Evolutionary conservation across 2,797 vertebrate species (phyloP).

Genomic region (Phalanger gymnotis): DNA sequence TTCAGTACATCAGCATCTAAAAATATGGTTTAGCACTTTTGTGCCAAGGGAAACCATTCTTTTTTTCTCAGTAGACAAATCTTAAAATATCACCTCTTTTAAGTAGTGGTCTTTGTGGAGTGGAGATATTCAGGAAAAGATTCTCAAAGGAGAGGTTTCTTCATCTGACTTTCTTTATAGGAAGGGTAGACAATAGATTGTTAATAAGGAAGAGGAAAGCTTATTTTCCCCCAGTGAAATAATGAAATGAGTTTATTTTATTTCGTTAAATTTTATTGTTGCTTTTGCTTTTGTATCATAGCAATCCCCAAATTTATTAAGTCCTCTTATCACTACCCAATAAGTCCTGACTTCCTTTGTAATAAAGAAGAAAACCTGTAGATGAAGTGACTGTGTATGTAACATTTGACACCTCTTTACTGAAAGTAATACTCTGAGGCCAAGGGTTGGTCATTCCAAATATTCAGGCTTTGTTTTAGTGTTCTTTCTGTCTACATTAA

Average conservation of each 20-base stretch:
- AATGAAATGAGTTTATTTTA: not conserved
- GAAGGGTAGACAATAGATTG: not conserved
- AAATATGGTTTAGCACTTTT: conserved; percentile 38
- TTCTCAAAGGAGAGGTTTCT: not conserved
- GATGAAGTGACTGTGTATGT: not conserved
- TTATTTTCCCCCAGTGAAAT: not conserved
- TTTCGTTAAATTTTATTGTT: not conserved
- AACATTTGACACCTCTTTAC: not conserved
- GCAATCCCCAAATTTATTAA: not conserved
- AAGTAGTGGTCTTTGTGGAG: not conserved
- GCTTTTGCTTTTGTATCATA: not conserved
- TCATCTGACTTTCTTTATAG: conserved; percentile 7
- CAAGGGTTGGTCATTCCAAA: not conserved
- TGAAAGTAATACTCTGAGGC: not conserved
- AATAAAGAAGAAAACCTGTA: not conserved
- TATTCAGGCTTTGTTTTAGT: not conserved
- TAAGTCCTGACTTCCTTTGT: not conserved
- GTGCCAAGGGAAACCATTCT: conserved; percentile 41
- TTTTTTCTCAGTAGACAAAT: not conserved
- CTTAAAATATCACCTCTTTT: not conserved
- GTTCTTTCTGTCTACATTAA: not conserved
- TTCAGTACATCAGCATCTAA: conserved; percentile 51
- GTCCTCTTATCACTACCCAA: not conserved
- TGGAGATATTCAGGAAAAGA: not conserved
- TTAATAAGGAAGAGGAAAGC: conserved; percentile 3